phyloP scores from a whole-genome alignment of 2,888 invertebrate genomes.

The Platycheirus albimanus region DNA sequence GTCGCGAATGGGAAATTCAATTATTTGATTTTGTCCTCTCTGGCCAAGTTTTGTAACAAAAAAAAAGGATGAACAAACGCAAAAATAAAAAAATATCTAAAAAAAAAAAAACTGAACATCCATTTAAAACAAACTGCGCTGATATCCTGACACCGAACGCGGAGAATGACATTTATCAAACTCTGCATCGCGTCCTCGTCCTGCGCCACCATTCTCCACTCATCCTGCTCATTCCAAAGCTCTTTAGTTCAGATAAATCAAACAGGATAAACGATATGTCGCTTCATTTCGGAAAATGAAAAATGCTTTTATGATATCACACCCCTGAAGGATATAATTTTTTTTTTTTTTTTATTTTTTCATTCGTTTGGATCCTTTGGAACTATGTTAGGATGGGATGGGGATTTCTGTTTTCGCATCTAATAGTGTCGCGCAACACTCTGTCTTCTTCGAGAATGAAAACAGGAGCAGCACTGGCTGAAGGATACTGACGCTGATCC shows the following conservation, averaged over 20 bases:
- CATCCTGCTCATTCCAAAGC: constrained; percentile 56
- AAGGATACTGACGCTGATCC: constrained; percentile 38
- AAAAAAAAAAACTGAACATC: constrained; percentile 54
- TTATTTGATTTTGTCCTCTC: constrained; percentile 70
- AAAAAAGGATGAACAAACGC: constrained; percentile 12
- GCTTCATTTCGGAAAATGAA: constrained; percentile 79
- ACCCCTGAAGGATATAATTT: constrained; percentile 68
- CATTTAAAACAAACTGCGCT: constrained; percentile 73
- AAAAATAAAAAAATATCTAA: constrained; percentile 11
- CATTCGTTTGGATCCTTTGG: constrained; percentile 43
- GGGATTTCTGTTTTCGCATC: constrained; percentile 43
- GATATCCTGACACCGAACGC: constrained; percentile 75
- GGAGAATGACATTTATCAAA: constrained; percentile 76
- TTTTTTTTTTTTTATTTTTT: constrained; percentile 49
- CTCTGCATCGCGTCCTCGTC: constrained; percentile 59
- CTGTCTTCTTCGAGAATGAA: constrained; percentile 59
- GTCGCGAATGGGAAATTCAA: constrained; percentile 64
- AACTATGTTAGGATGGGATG: background rate
- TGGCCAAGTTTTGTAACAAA: constrained; percentile 51
- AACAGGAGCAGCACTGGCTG: constrained; percentile 24
- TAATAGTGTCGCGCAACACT: constrained; percentile 72
- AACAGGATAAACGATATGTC: constrained; percentile 80
- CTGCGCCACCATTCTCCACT: constrained; percentile 17
- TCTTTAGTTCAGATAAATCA: constrained; percentile 79
- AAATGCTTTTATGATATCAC: constrained; percentile 79